Evolutionary conservation across 2,888 invertebrate species (phyloP), one percentile per base, ranked within the genome.

Genomic region (Epinotia ramella): DNA sequence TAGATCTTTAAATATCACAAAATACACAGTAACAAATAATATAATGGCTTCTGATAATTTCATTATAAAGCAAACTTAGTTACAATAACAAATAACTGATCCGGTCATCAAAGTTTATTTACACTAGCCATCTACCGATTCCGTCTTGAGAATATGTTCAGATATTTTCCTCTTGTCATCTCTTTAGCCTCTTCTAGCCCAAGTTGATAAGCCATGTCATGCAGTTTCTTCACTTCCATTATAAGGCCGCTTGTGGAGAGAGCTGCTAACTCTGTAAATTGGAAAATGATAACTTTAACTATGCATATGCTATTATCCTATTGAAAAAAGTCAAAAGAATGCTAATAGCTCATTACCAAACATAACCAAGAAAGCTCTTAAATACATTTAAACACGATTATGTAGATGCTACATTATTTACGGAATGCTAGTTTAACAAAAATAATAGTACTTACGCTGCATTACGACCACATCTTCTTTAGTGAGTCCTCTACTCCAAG

Each of bases 141-240:
- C 53, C 92, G 83, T 64, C 88, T 87, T 60, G 91, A 89, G 84
- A 97, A 97, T 86, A 99, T 97, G 87, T 98, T 98, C 79, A 99
- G 95, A 91, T 98, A 98, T 93, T 98, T 98, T 59, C 99, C 99
- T 82, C 99, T 95, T 0, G 99, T 99, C 97, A 99, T 98, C 95
- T 99, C 99, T 88, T 98, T 98, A 0, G 98, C 97, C 93, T 99
- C 99, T 87, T 99, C 98, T 18, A 98, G 94, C 3, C 99, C 99
- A 46, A 99, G 94, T 85, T 98, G 98, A 89, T 99, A 99, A 0
- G 99, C 98, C 77, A 97, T 95, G 86, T 99, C 99, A 87, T 99
- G 99, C 18, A 99, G 95, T 85, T 98, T 97, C 89, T 98, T 97
- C 0, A 99, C 98, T 95, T 99, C 99, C 84, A 98, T 96, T 82